A percentile compares a stretch with the other conserved stretches of the same genome.
phyloP scores from a whole-genome alignment of 2,113 vertebrate species.

The Oophaga pumilio region DNA sequence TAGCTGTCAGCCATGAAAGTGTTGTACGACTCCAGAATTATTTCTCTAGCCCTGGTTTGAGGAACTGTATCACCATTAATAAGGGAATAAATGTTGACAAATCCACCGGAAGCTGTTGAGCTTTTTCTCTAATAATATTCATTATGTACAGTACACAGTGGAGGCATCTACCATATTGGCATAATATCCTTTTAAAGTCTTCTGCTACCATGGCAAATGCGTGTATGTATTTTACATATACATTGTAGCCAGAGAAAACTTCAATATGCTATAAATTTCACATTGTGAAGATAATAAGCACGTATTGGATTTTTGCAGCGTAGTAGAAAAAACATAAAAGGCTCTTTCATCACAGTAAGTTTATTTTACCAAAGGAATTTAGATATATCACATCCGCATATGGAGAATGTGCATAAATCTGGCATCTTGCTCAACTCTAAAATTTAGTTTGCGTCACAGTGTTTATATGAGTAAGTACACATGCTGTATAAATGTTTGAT shows the following conservation, averaged over 20 bases:
- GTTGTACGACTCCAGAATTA: too few relatives aligned
- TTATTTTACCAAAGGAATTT: background rate
- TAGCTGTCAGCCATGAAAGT: too few relatives aligned
- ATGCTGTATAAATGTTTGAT: slow-evolving; percentile 17
- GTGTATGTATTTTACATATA: background rate
- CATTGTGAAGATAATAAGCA: background rate
- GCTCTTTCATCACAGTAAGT: background rate
- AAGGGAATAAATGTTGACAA: too few relatives aligned
- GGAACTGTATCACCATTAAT: too few relatives aligned
- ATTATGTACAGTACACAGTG: too few relatives aligned
- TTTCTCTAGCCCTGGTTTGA: too few relatives aligned
- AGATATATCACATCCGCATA: background rate
- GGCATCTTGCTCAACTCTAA: background rate
- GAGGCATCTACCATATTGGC: too few relatives aligned
- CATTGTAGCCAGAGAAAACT: background rate
- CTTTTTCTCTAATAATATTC: too few relatives aligned
- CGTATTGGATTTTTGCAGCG: background rate
- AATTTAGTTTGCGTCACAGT: background rate
- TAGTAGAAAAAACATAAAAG: background rate
- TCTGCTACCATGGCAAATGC: too few relatives aligned
- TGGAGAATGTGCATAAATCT: background rate
- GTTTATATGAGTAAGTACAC: slow-evolving; percentile 6
- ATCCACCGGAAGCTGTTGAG: too few relatives aligned
- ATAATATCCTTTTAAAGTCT: too few relatives aligned
- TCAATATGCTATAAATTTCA: background rate